A percentile compares a stretch with the other conserved stretches of the same genome.
Conservation (phyloP, 2,797 vertebrate species). For the Pseudochirops cupreus region DNA sequence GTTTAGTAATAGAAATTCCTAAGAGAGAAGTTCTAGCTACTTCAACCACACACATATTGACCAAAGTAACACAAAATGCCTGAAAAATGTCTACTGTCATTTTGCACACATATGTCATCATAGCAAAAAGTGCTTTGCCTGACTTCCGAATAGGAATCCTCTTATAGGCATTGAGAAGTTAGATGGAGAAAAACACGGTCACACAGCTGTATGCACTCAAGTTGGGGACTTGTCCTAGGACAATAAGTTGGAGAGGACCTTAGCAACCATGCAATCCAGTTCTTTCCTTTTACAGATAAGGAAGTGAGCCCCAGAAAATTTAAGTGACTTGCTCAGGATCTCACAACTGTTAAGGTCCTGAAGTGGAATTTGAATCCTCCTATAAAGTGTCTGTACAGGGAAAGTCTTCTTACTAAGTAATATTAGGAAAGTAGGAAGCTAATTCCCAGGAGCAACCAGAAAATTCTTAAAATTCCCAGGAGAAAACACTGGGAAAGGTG, state of each 20-base stretch:
- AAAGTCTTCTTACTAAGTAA: background rate
- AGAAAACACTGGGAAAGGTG: background rate
- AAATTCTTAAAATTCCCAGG: background rate
- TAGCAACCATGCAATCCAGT: background rate
- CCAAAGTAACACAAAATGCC: background rate
- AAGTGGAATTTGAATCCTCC: background rate
- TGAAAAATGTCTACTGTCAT: background rate
- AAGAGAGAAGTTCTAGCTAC: background rate
- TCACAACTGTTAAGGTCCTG: background rate
- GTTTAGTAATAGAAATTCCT: background rate
- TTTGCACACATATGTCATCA: too few relatives aligned
- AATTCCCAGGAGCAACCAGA: background rate
- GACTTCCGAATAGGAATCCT: background rate
- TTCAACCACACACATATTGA: background rate
- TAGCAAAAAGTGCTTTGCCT: background rate
- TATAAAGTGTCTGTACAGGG: background rate
- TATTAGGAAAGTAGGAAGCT: background rate
- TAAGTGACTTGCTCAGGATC: background rate
- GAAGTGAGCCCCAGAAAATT: background rate
- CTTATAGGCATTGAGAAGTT: background rate
- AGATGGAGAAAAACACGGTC: background rate
- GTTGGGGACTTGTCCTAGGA: background rate
- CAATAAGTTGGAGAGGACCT: background rate
- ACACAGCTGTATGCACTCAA: background rate
- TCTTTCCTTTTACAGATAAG: background rate